phyloP scores from a whole-genome alignment of 2,797 vertebrate genomes.

The Yasuhikotakia modesta region DNA sequence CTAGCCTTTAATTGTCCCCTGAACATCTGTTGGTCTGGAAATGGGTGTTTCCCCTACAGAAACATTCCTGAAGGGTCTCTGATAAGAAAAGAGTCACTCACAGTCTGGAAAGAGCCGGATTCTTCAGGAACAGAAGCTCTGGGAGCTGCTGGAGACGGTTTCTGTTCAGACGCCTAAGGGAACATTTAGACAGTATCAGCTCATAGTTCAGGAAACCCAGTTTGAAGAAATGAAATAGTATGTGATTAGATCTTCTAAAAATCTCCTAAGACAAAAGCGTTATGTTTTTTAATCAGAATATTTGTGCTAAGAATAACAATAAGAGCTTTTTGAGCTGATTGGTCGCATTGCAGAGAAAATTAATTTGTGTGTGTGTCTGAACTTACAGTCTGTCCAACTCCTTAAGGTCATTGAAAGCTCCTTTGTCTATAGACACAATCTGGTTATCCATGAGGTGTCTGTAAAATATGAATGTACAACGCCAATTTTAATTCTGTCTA shows the following conservation, averaged over 20 bases:
- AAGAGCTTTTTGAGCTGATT: background rate
- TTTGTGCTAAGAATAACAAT: background rate
- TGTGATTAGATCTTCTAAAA: background rate
- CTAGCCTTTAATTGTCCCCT: background rate
- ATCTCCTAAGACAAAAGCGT: background rate
- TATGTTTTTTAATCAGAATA: too few species aligned
- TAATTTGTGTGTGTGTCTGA: background rate
- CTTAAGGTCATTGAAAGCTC: conserved; percentile 89
- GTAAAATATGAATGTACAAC: conserved; percentile 21
- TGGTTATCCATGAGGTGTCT: conserved; percentile 97
- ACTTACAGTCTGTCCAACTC: conserved; percentile 93
- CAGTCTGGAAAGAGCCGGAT: conserved; percentile 86
- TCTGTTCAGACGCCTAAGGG: conserved; percentile 85
- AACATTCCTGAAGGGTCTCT: conserved; percentile 2
- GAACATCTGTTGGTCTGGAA: background rate
- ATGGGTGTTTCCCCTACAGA: background rate
- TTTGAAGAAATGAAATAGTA: background rate
- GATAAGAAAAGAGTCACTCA: conserved; percentile 73
- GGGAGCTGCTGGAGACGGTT: conserved; percentile 85
- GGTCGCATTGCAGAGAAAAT: too few species aligned
- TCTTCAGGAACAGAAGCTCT: conserved; percentile 92
- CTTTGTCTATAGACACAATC: conserved; percentile 84
- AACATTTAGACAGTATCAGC: background rate
- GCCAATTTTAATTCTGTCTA: background rate
- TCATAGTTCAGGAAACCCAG: background rate